Evolutionary conservation across 2,888 invertebrate genomes (phyloP).

Genomic region (Nowickia ferox): DNA sequence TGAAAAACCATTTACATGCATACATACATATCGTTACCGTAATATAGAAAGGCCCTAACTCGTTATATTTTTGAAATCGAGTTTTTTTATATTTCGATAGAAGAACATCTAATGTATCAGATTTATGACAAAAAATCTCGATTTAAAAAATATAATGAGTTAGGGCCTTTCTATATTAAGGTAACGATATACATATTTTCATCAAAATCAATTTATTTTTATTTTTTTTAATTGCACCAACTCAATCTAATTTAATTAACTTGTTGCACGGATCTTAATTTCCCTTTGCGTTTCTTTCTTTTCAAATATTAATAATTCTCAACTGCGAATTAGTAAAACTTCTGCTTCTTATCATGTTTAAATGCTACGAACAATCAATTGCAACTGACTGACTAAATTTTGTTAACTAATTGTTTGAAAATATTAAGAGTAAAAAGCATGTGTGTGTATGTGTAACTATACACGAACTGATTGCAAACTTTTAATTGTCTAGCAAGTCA

Average conservation of each 20-base stretch:
- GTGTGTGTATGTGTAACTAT: background rate
- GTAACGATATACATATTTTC: background rate
- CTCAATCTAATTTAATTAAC: background rate
- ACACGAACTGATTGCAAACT: background rate
- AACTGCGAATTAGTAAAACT: background rate
- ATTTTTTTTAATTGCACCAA: background rate
- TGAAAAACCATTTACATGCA: too few relatives aligned
- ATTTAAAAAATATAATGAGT: too few relatives aligned
- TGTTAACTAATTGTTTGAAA: constrained; percentile 44
- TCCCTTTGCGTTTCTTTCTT: background rate
- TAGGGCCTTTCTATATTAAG: background rate
- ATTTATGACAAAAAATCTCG: too few relatives aligned
- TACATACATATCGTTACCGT: too few relatives aligned
- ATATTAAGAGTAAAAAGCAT: background rate
- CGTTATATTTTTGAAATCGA: too few relatives aligned
- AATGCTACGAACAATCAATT: constrained; percentile 53
- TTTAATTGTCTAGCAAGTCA: constrained; percentile 47
- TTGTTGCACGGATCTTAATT: background rate
- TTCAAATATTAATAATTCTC: background rate
- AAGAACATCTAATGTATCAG: too few relatives aligned
- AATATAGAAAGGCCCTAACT: too few relatives aligned
- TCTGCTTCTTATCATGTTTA: constrained; percentile 26
- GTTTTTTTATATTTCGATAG: too few relatives aligned
- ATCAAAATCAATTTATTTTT: background rate
- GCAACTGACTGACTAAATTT: constrained; percentile 47